Percentiles rank a stretch among this genome's conserved stretches.
These are phyloP conservation scores for Gobio occitaniae DNA, from an alignment of 2,797 vertebrate genomes.

Conservation along the genomic window DNA sequence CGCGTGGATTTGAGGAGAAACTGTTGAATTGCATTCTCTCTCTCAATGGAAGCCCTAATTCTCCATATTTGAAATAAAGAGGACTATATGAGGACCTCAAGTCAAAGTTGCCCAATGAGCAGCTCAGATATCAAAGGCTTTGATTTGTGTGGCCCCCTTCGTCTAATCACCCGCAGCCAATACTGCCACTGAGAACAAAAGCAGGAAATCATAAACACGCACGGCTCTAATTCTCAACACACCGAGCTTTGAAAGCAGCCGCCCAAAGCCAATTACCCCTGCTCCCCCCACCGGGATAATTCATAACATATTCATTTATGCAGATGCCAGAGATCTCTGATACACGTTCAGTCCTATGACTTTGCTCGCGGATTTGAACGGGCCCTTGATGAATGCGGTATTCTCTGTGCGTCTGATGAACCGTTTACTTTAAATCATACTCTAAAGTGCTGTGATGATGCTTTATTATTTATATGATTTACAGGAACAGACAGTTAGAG, in stretches of 20 bases:
- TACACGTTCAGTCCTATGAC: neutral
- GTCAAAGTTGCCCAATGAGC: constrained; percentile 15
- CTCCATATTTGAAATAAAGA: neutral
- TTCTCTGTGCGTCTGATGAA: neutral
- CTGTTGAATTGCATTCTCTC: constrained; percentile 34
- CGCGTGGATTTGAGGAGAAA: neutral
- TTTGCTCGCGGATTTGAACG: neutral
- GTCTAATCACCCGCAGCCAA: constrained; percentile 34
- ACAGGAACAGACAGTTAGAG: neutral
- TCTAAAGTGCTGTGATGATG: constrained; percentile 59
- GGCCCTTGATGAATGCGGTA: neutral
- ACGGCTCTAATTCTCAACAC: constrained; percentile 50
- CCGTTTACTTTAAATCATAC: constrained; percentile 21
- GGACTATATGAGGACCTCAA: neutral
- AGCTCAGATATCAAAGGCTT: constrained; percentile 55
- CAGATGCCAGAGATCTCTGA: constrained; percentile 43
- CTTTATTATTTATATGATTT: neutral
- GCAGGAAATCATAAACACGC: constrained; percentile 58
- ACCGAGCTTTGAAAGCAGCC: constrained; percentile 43
- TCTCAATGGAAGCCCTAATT: constrained; percentile 27
- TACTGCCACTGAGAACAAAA: constrained; percentile 47
- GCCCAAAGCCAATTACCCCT: constrained; percentile 35
- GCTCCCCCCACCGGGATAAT: constrained; percentile 40
- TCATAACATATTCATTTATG: constrained; percentile 57
- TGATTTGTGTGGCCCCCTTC: constrained; percentile 34